Conservation (phyloP, 2,113 vertebrate species). For the Promerops cafer region DNA sequence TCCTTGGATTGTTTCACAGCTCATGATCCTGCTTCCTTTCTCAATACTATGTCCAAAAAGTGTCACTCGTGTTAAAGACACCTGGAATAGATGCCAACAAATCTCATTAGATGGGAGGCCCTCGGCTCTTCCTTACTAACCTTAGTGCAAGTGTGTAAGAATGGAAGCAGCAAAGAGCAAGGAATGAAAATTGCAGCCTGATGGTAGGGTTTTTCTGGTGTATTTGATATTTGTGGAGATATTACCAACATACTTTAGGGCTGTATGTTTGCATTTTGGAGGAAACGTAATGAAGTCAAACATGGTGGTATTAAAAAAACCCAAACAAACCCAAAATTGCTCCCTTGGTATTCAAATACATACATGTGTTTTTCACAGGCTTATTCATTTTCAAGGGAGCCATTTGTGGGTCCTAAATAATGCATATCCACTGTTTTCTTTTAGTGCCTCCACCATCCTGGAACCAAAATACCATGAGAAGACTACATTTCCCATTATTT, state of each 20-base stretch:
- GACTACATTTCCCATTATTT: conserved; percentile 21
- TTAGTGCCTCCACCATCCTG: not conserved
- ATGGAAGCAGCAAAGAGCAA: not conserved
- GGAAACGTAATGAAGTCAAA: not conserved
- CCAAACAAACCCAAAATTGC: not conserved
- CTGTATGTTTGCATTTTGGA: not conserved
- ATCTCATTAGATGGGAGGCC: not conserved
- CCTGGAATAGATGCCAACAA: not conserved
- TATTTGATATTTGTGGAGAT: not conserved
- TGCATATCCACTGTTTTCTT: conserved; percentile 6
- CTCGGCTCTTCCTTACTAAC: not conserved
- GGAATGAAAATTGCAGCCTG: not conserved
- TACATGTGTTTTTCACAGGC: not conserved
- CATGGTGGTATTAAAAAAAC: not conserved
- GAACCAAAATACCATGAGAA: conserved; percentile 22
- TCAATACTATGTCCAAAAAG: not conserved
- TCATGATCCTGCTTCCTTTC: not conserved
- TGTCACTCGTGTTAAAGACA: not conserved
- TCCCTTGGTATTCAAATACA: not conserved
- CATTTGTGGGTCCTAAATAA: conserved; percentile 6
- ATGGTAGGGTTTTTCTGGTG: not conserved
- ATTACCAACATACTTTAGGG: not conserved
- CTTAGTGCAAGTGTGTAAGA: not conserved
- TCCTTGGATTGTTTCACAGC: not conserved
- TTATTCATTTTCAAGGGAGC: not conserved